These are phyloP conservation scores for Crambe crambe DNA, from an alignment of 37 sponge, comb jelly and placozoan genomes.

Conservation along the genomic window DNA sequence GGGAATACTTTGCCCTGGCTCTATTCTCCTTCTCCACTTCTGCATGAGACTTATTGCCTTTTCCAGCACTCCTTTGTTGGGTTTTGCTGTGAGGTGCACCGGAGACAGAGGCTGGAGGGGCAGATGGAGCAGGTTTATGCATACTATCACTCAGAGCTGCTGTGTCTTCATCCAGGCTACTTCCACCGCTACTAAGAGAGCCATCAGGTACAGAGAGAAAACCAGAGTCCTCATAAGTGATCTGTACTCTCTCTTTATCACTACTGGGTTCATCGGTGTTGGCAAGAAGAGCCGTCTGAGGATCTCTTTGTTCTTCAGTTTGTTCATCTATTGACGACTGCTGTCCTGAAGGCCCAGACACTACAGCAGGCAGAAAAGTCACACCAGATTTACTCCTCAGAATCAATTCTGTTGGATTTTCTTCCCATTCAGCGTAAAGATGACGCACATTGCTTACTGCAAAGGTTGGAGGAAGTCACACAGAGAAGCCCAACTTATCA, in stretches of 20 bases:
- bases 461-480: too few species aligned
- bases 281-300: neutral
- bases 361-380: neutral
- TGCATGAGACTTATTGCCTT: neutral
- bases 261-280: neutral
- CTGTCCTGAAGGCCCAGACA: neutral
- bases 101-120: neutral
- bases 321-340: neutral
- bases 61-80: neutral
- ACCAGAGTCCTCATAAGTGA: neutral
- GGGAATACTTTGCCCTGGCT: conserved; percentile 13
- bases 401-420: conserved; percentile 36
- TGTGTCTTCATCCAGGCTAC: neutral
- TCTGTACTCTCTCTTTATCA: neutral
- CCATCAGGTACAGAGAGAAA: neutral
- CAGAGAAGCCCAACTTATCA: too few species aligned
- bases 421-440: conserved; percentile 51
- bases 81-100: neutral
- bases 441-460: conserved; percentile 36
- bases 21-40: neutral
- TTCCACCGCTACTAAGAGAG: neutral
- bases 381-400: conserved; percentile 19
- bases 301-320: neutral
- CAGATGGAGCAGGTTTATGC: neutral
- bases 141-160: neutral